A percentile compares a stretch with the other conserved stretches of the same genome.
Evolutionary conservation across 2,888 invertebrate genomes (phyloP).

Genomic region (Lasioglossum calceatum): DNA sequence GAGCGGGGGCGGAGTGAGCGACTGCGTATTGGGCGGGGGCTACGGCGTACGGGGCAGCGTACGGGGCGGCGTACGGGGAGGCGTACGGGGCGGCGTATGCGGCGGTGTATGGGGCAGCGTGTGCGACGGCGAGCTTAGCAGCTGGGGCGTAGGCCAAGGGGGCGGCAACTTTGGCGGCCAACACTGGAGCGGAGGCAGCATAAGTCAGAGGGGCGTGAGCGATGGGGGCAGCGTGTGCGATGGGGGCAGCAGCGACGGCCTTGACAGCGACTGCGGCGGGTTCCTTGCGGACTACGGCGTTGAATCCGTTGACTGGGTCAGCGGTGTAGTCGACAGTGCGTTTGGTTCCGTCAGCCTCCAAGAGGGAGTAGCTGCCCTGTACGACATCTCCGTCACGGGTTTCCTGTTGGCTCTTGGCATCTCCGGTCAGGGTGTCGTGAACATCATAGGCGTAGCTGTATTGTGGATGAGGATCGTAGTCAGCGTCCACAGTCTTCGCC

Average conservation of each 20-base stretch:
- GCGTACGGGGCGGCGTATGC: too few relatives aligned
- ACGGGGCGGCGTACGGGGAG: neutral
- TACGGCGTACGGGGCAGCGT: slow-evolving; percentile 51
- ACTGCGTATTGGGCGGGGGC: slow-evolving; percentile 27
- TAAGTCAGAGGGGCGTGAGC: slow-evolving; percentile 75
- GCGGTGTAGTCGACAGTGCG: slow-evolving; percentile 81
- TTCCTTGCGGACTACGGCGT: slow-evolving; percentile 81
- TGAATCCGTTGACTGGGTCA: slow-evolving; percentile 80
- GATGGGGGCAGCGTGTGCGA: slow-evolving; percentile 45
- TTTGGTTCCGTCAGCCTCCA: slow-evolving; percentile 84
- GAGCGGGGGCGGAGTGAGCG: slow-evolving; percentile 37
- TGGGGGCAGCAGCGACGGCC: slow-evolving; percentile 80
- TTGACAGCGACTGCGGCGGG: slow-evolving; percentile 80
- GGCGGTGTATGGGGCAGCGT: slow-evolving; percentile 46
- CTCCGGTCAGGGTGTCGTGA: slow-evolving; percentile 79
- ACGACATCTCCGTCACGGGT: slow-evolving; percentile 80
- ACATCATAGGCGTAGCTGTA: slow-evolving; percentile 81
- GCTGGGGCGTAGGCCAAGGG: slow-evolving; percentile 38
- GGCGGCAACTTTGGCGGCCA: slow-evolving; percentile 62
- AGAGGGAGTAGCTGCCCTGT: slow-evolving; percentile 83
- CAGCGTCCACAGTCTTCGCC: slow-evolving; percentile 77
- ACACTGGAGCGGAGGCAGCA: slow-evolving; percentile 70
- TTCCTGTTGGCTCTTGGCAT: slow-evolving; percentile 80
- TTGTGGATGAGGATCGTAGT: slow-evolving; percentile 81
- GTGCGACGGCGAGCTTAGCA: slow-evolving; percentile 72